Conservation (phyloP, 2,797 vertebrate genomes). For the Spea hammondii region DNA sequence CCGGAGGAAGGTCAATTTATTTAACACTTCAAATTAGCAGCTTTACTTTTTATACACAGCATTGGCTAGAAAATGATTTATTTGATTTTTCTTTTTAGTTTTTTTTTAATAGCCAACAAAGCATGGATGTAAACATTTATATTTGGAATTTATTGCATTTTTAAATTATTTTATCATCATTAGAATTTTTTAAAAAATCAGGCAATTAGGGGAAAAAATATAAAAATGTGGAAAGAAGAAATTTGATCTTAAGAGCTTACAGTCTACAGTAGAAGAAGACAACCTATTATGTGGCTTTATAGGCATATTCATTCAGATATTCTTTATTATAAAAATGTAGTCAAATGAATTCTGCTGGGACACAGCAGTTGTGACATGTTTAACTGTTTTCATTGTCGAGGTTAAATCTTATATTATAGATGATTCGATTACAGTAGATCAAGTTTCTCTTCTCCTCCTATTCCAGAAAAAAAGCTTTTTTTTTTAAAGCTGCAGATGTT, state of each 20-base stretch:
- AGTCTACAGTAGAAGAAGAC: neutral
- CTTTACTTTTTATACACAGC: neutral
- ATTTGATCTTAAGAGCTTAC: neutral
- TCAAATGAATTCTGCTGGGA: conserved; percentile 1
- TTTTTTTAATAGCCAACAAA: no score
- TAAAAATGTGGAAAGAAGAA: neutral
- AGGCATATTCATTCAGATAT: conserved; percentile 2
- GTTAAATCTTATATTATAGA: conserved; percentile 27
- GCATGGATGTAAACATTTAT: no score
- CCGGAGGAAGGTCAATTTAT: conserved; percentile 30
- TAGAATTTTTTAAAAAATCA: no score
- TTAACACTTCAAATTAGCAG: conserved; percentile 44
- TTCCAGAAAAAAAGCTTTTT: neutral
- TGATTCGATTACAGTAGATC: conserved; percentile 47
- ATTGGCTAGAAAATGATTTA: no score
- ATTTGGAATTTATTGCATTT: no score
- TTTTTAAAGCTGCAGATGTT: conserved; percentile 42
- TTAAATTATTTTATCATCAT: no score
- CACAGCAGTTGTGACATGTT: conserved; percentile 25
- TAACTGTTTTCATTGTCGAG: conserved; percentile 35
- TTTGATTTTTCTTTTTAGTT: no score
- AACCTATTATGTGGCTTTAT: neutral
- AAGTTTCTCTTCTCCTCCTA: conserved; percentile 32
- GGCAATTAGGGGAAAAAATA: no score
- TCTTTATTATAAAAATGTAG: conserved; percentile 5